Evolutionary conservation across 2,797 vertebrate species (phyloP).

Genomic region (Pempheris klunzingeri): DNA sequence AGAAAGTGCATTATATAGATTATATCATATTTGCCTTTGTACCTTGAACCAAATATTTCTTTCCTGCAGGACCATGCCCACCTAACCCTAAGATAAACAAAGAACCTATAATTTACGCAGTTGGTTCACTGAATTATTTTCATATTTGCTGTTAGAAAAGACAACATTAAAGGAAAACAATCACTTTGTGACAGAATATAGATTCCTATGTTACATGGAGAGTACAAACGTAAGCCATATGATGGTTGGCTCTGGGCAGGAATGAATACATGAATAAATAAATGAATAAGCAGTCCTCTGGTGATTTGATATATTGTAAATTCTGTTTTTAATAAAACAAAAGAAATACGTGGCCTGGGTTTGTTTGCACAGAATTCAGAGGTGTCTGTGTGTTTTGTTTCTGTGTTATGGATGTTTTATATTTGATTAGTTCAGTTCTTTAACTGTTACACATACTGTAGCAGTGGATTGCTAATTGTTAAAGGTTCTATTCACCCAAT

Average conservation of each 20-base stretch:
- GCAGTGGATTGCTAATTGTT: neutral
- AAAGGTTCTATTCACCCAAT: neutral
- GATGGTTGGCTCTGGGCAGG: constrained; percentile 45
- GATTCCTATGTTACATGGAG: constrained; percentile 34
- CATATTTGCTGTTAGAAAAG: constrained; percentile 19
- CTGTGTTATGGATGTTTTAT: constrained; percentile 26
- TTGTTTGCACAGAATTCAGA: constrained; percentile 10
- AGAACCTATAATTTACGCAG: constrained; percentile 8
- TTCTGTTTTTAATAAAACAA: constrained; percentile 40
- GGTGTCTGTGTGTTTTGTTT: constrained; percentile 4
- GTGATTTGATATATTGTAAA: constrained; percentile 34
- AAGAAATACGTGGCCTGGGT: constrained; percentile 12
- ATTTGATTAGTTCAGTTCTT: constrained; percentile 20
- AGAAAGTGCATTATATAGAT: neutral
- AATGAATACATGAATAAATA: constrained; percentile 72
- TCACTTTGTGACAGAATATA: constrained; percentile 24
- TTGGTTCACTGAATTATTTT: constrained; percentile 15
- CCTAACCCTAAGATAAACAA: neutral
- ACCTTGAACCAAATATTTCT: neutral
- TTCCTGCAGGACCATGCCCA: constrained; percentile 19
- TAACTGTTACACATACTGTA: too few relatives aligned
- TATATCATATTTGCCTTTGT: neutral
- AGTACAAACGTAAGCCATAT: constrained; percentile 46
- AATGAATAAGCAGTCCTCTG: constrained; percentile 46
- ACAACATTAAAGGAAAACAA: constrained; percentile 40